Base-by-base conservation (phyloP, 2,888 invertebrate species). In the Phanerotoma sp. region DNA sequence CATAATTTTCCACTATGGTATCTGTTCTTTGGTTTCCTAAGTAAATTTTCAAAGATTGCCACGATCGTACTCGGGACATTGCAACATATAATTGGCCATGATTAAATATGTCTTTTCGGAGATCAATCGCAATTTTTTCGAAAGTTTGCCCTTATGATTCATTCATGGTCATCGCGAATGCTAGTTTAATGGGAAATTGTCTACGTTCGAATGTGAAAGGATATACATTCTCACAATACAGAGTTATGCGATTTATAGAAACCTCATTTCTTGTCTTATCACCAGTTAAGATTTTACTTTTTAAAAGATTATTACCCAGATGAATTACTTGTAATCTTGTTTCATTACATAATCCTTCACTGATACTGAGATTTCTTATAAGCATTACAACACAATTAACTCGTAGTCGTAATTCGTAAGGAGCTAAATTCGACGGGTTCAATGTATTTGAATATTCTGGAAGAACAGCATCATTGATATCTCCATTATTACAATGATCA, bases 121-220 rank as follows among this genome's bases (percentile, higher is more conserved):
- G 51, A 42, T 63, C 54, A 2, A 63, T 45, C 16, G 51, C 49
- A 46, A 61, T 51, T 53, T 51, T 57, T 0, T 56, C 38, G 21
- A 58, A 62, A 15, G 58, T 62, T 51, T 58, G 58, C 13, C 60
- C 58, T 46, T 60, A 58, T 3, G 60, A 51, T 48, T 62, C 54
- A 49, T 62, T 63, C 3, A 63, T 63, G 6, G 62, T 64, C 58
- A 64, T 61, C 2, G 64, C 60, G 49, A 62, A 64, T 10, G 58
- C 62, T 33, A 62, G 16, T 49, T 57, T 61, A 11, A 62, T 50
- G 7, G 61, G 58, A 51, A 60, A 64, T 52, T 62, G 60, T 40
- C 61, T 18, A 13, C 50, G 35, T 22, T 45, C 44, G 20, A 54
- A 37, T 37, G 15, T 44, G 22, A 25, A 25, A 7, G 9, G 7